Base-by-base conservation (phyloP, 2,888 invertebrate genomes). In the Hyppa rectilinea region DNA sequence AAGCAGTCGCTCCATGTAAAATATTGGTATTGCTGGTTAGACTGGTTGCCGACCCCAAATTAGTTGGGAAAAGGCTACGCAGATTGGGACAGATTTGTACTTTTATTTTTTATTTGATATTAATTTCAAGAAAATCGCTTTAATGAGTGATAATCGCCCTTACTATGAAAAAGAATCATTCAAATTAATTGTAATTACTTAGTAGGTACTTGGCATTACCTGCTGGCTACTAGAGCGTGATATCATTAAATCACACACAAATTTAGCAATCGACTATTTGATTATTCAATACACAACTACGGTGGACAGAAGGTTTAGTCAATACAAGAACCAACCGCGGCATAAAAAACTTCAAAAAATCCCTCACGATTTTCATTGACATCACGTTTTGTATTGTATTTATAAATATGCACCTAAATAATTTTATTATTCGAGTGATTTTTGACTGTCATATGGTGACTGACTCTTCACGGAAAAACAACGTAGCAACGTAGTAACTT, bases 221-320 rank as follows among this genome's bases (percentile, higher is more conserved):
- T 34, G 14, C 2, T 40, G 17, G 14, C 1, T 34, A 10, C 2
- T 40, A n/a, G 14, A 40, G 40, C 7, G 23, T n/a, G 68, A 50
- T 10, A 29, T 12, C 12, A 31, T 47, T 6, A 3, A 45, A 36
- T 26, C 4, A 40, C 3, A 29, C n/a, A 9, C 17, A 26, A 34
- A 20, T 40, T 26, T 26, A 40, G 47, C 40, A 29, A 56, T 62
- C 58, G 55, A 55, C 5, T 62, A 66, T 62, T 45, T 61, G 55
- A 49, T 71, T 36, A n/a, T 26, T 7, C n/a, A 34, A 43, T 38
- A 34, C 40, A 53, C n/a, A 36, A 45, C n/a, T 31, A 56, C 53
- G 50, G 59, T 20, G 38, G 26, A 64, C 43, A 50, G 29, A 29
- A 61, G 56, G 49, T 71, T 75, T 75, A 50, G 56, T 78, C 29